Evolutionary conservation across 2,797 vertebrate genomes (phyloP), one percentile per base, ranked within the genome.

Genomic region (Telmatherina bonti): DNA sequence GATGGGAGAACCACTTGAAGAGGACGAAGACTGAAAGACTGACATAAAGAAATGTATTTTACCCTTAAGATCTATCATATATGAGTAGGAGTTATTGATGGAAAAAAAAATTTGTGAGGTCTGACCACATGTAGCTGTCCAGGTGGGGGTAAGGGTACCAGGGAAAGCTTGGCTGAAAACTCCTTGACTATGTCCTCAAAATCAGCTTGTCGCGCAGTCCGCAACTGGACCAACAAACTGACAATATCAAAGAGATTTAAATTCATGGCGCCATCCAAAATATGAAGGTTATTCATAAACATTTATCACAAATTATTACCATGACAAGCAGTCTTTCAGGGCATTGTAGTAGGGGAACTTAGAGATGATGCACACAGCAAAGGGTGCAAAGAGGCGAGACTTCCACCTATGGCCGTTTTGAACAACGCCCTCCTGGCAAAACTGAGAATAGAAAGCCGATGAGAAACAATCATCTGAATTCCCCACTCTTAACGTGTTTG

Each of bases 51-150:
- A 26, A 66, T 24, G 74, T 3, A 49, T 3, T 15, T 75, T 59
- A 67, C 27, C 3, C 18, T 22, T 31, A 35, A 35, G 15, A 13
- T 54, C n/a, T 5, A 30, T 13, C 0, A 56, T 24, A 36, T 13
- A 51, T 1, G 51, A 47, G 7, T 12, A 22, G 26, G 12, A 15
- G 18, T 15, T 24, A 4, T 0, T 41, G n/a, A 27, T 5, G 16
- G 8, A 33, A 1, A 3, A 11, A 22, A 2, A 29, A 27, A 27
- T 2, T 4, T 38, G 31, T 52, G 24, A 53, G 47, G 55, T 62
- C 88, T 95, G 90, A 99, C 98, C 97, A 99, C 93, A 52, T 99
- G 95, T 5, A 99, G 95, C 0, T 95, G 95, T 87, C 98, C 98
- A 12, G 98, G 96, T 4, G 98, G 98, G 0, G 97, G 97, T 57